Evolutionary conservation across 2,888 invertebrate species (phyloP).

Genomic region (Eudemis profundana): DNA sequence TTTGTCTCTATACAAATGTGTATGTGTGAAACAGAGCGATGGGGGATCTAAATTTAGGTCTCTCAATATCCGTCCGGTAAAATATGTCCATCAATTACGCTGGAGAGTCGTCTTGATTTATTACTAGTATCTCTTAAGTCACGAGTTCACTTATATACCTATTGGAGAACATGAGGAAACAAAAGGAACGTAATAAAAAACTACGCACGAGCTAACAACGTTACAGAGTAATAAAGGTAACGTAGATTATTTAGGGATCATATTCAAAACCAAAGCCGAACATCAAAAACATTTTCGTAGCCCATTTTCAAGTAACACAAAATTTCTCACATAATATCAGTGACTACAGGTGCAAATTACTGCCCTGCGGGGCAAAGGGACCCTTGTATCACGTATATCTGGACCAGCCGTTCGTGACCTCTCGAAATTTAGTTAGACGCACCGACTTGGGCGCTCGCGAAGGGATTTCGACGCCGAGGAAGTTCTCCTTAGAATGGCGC

Average conservation of each 20-base stretch:
- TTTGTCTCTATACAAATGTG: too few relatives aligned
- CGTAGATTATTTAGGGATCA: conserved; percentile 40
- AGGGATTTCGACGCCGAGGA: conserved; percentile 54
- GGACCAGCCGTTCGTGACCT: conserved; percentile 62
- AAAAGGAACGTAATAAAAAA: conserved; percentile 3
- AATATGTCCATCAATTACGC: neutral
- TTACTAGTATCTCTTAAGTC: neutral
- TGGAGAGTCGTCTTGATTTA: neutral
- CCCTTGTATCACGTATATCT: conserved; percentile 69
- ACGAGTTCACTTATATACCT: conserved; percentile 1
- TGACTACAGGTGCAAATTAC: conserved; percentile 81
- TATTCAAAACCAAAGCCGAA: conserved; percentile 52
- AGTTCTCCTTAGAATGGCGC: conserved; percentile 66
- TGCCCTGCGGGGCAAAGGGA: conserved; percentile 68
- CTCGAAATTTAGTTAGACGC: conserved; percentile 54
- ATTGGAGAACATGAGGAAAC: neutral
- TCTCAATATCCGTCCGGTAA: neutral
- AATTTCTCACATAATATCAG: conserved; percentile 79
- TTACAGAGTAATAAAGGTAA: conserved; percentile 32
- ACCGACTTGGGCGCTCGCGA: conserved; percentile 42
- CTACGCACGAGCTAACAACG: conserved; percentile 23
- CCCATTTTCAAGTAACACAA: conserved; percentile 66
- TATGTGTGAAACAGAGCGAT: too few relatives aligned
- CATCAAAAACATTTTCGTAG: conserved; percentile 51
- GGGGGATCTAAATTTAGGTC: neutral